Evolutionary conservation across 2,888 invertebrate species (phyloP), one percentile per base, ranked within the genome.

Genomic region (Ectemnius continuus): DNA sequence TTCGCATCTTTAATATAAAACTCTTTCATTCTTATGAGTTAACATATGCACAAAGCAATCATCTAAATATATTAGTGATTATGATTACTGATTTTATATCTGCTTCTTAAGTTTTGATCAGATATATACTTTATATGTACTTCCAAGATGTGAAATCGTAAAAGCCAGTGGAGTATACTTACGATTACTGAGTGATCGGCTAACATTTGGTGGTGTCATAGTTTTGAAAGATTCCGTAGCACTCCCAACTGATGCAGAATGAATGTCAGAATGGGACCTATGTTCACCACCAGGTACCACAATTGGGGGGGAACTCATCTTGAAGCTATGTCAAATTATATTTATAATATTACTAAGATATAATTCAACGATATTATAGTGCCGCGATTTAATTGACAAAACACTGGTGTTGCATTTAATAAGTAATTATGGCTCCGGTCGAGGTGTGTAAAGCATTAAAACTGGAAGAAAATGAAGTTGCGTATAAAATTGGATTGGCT

Each of bases 281-380:
- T 87, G 86, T 52, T 88, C 88, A 36, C 86, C 88, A 56, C 87
- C 87, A 14, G 91, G 91, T 56, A 90, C 90, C 82, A 87, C 88
- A 68, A 90, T 91, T n/a, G 91, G 89, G 79, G 88, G 90, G 4
- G 90, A 88, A 77, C 87, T 90, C 91, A 91, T 90, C 61, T 61
- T 65, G 23, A 68, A 72, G 70, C 78, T 82, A 2, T 16, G 16
- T 5, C 3, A 13, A 16, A 46, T 23, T 2, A 59, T 8, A 56
- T 28, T 28, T 13, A 57, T 57, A 23, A 16, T 26, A 8, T 60
- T 36, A 11, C 2, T 48, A 58, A 6, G n/a, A 52, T 52, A 52
- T 52, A 47, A 2, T 5, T 16, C 2, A 52, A 52, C 1, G n/a
- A 11, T 52, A 16, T 11, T 52, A 16, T 8, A 36, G 4, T 11